These are phyloP conservation scores for Phengaris alcon DNA, from an alignment of 2,888 invertebrate species.

Conservation along the genomic window DNA sequence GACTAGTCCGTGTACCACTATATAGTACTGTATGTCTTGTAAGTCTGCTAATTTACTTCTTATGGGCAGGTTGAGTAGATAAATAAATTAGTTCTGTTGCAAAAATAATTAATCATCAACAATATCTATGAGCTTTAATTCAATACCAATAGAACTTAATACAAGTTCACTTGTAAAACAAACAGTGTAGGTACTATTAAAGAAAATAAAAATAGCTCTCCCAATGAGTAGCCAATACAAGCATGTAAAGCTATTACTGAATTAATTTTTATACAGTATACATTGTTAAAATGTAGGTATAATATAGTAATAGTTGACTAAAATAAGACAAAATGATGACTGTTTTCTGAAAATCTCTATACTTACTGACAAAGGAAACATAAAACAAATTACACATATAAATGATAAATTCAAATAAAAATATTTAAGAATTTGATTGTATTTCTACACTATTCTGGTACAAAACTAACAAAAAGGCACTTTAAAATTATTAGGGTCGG, in stretches of 20 bases:
- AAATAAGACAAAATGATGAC: slow-evolving; percentile 26
- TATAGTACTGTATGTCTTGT: too few relatives aligned
- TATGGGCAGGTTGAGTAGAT: background rate
- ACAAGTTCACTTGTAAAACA: slow-evolving; percentile 58
- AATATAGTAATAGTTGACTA: slow-evolving; percentile 19
- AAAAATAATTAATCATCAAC: slow-evolving; percentile 38
- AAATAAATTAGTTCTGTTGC: background rate
- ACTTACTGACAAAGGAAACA: slow-evolving; percentile 7
- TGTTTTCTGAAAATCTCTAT: slow-evolving; percentile 10
- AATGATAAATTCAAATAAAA: slow-evolving; percentile 23
- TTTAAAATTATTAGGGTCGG: slow-evolving; percentile 69
- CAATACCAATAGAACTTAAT: slow-evolving; percentile 70
- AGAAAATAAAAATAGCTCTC: slow-evolving; percentile 9
- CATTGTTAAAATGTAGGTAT: slow-evolving; percentile 12
- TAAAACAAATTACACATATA: slow-evolving; percentile 7
- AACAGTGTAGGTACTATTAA: slow-evolving; percentile 44
- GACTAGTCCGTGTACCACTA: too few relatives aligned
- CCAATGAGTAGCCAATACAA: slow-evolving; percentile 1
- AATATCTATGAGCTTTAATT: slow-evolving; percentile 61
- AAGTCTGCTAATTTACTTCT: too few relatives aligned
- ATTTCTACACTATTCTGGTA: slow-evolving; percentile 29
- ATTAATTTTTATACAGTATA: slow-evolving; percentile 20
- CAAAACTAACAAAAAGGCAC: slow-evolving; percentile 55
- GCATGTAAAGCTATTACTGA: slow-evolving; percentile 20
- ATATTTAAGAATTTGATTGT: slow-evolving; percentile 28